Evolutionary conservation across 1,140 invertebrate genomes (phyloP).

Genomic region (Hesperophylax magnus): DNA sequence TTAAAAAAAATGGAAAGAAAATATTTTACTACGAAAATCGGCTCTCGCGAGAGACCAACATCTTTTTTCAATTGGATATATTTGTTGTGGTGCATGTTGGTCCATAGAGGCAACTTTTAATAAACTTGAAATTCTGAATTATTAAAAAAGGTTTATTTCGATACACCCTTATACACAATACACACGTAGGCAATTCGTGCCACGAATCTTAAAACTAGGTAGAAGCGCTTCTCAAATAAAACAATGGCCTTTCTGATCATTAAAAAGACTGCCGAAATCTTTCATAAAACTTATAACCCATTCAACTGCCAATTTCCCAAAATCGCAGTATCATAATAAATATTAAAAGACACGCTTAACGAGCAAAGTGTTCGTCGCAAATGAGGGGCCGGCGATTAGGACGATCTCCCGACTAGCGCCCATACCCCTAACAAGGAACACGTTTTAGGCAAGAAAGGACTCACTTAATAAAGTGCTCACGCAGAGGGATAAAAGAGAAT

Average conservation of each 20-base stretch:
- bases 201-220: too few species aligned
- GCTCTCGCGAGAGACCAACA: too few species aligned
- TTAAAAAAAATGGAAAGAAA: too few species aligned
- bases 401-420: constrained; percentile 39
- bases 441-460: constrained; percentile 53
- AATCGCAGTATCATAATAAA: not conserved
- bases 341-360: constrained; percentile 32
- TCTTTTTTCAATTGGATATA: too few species aligned
- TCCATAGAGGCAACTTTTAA: too few species aligned
- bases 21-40: too few species aligned
- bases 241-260: not conserved
- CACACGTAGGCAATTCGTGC: too few species aligned
- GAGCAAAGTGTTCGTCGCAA: constrained; percentile 23
- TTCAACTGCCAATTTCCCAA: not conserved
- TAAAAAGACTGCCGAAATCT: constrained; percentile 6
- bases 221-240: too few species aligned
- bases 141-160: too few species aligned
- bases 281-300: not conserved
- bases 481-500: constrained; percentile 54
- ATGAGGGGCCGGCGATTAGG: constrained; percentile 50
- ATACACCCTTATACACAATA: too few species aligned
- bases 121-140: too few species aligned
- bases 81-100: too few species aligned
- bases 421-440: constrained; percentile 51
- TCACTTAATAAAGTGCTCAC: constrained; percentile 57